Base-by-base conservation (phyloP, 2,888 invertebrate genomes). In the Oithona nana region DNA sequence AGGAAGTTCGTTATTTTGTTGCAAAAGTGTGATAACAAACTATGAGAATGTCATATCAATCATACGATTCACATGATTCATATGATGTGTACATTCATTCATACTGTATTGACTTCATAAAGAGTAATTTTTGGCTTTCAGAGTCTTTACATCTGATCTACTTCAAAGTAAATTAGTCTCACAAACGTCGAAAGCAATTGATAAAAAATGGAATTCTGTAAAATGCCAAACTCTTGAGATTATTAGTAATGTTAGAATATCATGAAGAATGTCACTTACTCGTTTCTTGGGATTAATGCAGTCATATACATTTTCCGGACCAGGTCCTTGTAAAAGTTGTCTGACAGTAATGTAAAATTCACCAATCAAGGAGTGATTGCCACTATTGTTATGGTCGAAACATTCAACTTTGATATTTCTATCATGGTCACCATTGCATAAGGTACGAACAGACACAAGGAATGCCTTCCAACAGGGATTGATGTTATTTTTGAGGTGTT, bases 401-500 rank as follows among this genome's bases (percentile, higher is more conserved):
- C 75, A 76, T 64, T 74, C 74, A 50, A 78, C 70, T 65, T 72
- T 70, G 48, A 78, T 72, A 49, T 71, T 70, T 63, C 77, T 70
- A 64, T 76, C 74, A 68, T 75, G 71, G 67, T 77, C 76, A 20
- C 73, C 74, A 65, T 71, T 72, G 65, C 75, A 76, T 58, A 77
- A 68, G 3, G 69, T 66, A 22, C 71, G 68, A 6, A 72, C 67
- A 28, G 70, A 68, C 13, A 75, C 66, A 11, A 68, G 69, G 61
- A 78, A 73, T n/a, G 74, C 69, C 64, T 71, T 71, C 79, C 80
- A 80, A 4, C 71, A 73, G 16, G 80, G 80, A 68, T 78, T 76
- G 51, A 76, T 68, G 11, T 75, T 76, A 64, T 74, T 75, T 68
- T 74, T 76, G 57, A 75, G 71, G 16, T 74, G 74, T 66, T 76